These are phyloP conservation scores for Phoebastria nigripes DNA, from an alignment of 2,797 vertebrate genomes.

Conservation along the genomic window DNA sequence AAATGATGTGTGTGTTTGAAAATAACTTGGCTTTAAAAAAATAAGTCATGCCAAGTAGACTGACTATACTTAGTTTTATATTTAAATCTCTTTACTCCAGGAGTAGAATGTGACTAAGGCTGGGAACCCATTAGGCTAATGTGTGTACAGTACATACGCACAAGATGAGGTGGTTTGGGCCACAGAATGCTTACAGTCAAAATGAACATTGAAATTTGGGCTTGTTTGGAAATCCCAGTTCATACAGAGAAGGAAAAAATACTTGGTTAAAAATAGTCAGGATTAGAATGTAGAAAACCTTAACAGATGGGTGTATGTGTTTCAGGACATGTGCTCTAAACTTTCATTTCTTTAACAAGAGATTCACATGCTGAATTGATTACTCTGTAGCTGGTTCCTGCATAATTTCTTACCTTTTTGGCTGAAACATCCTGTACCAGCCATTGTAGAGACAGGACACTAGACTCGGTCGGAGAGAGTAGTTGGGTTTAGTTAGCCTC, in stretches of 20 bases:
- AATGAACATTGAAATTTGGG: not conserved
- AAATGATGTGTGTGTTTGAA: not conserved
- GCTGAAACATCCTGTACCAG: not conserved
- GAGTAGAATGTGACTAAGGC: not conserved
- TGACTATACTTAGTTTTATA: not conserved
- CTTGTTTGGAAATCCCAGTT: not conserved
- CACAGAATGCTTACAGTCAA: not conserved
- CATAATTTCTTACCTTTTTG: not conserved
- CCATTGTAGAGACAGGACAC: not conserved
- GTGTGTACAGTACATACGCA: not conserved
- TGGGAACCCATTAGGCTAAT: not conserved
- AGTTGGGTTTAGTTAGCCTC: not conserved
- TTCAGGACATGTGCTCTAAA: not conserved
- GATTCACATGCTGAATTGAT: not conserved
- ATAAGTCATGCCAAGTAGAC: not conserved
- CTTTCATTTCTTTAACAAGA: not conserved
- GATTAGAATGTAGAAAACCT: not conserved
- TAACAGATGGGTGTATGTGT: not conserved
- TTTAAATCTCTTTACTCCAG: not conserved
- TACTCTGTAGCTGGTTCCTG: not conserved
- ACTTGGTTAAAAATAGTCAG: not conserved
- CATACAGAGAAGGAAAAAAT: not conserved
- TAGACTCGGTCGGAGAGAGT: not conserved
- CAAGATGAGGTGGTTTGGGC: not conserved
- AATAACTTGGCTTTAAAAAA: not conserved